Base-by-base conservation (phyloP, 2,888 invertebrate genomes). In the Rosalia funebris region DNA sequence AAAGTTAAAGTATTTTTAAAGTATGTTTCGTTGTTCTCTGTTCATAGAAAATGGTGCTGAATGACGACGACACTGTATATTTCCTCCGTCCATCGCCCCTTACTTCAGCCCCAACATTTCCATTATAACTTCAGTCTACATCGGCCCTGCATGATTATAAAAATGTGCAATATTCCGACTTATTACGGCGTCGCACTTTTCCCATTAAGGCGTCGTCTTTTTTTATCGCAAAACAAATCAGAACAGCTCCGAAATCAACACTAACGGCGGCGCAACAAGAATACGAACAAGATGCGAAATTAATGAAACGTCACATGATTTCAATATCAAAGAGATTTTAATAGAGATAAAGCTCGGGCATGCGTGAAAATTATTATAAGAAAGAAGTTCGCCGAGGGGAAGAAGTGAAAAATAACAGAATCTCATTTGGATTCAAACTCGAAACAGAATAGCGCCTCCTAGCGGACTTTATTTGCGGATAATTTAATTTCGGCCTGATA, bases 231-330 rank as follows among this genome's bases (percentile, higher is more conserved):
- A n/a, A n/a, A n/a, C n/a, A n/a, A n/a, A n/a, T 44, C 37, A 48
- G 42, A 57, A 47, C 14, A 15, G 50, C 37, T 19, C 14, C 48
- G 16, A 37, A 50, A 53, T 53, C 53, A 50, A 50, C 48, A 20
- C 42, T 48, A 57, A 44, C 57, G 34, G 15, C 57, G 34, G 15
- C 50, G 72, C 71, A 73, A 67, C 69, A 74, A 75, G 77, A 77
- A 77, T 77, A 69, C 75, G 75, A 77, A 77, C 74, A 77, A 77
- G 79, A 78, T 77, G 74, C 75, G 70, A 76, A 80, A 81, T 81
- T 79, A 81, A 81, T 79, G 80, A 80, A 81, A 81, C 79, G 79
- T 80, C 80, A 80, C 78, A 79, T 82, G 83, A 81, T 81, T 80
- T 80, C 80, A 81, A 81, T 81, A 81, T 81, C 80, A 79, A 81